These are phyloP conservation scores for Mareca penelope DNA, from an alignment of 2,797 vertebrate species.

Conservation along the genomic window DNA sequence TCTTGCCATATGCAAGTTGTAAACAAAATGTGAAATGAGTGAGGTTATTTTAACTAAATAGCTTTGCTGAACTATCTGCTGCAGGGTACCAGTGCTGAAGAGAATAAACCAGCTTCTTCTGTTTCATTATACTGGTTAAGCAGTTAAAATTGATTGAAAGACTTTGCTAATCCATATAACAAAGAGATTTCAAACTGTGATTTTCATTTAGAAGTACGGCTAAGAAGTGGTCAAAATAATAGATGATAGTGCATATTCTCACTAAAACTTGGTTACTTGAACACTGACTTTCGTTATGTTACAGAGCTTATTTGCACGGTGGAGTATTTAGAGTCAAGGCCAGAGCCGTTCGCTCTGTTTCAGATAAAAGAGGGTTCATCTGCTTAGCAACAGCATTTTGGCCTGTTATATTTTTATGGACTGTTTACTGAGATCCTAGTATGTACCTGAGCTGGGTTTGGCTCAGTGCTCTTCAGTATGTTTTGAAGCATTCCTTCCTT, in stretches of 20 bases:
- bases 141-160: not conserved
- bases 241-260: not conserved
- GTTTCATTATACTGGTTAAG: not conserved
- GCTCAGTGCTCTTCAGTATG: not conserved
- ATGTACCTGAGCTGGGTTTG: not conserved
- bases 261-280: not conserved
- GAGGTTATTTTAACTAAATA: conserved; percentile 20
- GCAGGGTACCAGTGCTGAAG: not conserved
- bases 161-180: not conserved
- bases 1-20: conserved; percentile 7
- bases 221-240: not conserved
- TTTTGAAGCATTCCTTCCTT: not conserved
- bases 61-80: conserved; percentile 39
- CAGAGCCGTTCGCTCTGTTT: not conserved
- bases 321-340: not conserved
- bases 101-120: conserved; percentile 1
- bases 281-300: accelerated
- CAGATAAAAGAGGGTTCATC: not conserved
- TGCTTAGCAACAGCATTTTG: conserved; percentile 1
- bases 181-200: not conserved
- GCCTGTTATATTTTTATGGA: not conserved
- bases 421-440: not conserved
- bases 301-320: not conserved
- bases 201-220: not conserved
- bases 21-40: conserved; percentile 29